Percentiles rank a stretch among this genome's conserved stretches.
Conservation (phyloP, 1,140 invertebrate genomes). For the Atta cephalotes region DNA sequence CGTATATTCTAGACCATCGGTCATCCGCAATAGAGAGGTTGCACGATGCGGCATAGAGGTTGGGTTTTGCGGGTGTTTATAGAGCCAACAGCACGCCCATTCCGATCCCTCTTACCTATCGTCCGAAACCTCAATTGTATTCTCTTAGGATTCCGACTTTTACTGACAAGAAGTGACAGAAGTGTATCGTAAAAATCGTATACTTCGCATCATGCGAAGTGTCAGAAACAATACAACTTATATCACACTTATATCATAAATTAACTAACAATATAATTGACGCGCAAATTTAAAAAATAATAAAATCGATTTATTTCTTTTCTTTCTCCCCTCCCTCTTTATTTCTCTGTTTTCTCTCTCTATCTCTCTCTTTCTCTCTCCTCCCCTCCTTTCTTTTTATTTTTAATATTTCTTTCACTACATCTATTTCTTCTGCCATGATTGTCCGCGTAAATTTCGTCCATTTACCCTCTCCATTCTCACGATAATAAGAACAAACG, state of each 20-base stretch:
- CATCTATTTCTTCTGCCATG: slow-evolving; percentile 18
- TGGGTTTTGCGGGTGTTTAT: slow-evolving; percentile 79
- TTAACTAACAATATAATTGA: neutral
- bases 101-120: slow-evolving; percentile 57
- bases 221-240: neutral
- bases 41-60: slow-evolving; percentile 63
- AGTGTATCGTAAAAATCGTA: slow-evolving; percentile 17
- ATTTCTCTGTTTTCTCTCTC: too few species aligned
- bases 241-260: neutral
- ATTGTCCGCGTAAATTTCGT: slow-evolving; percentile 72
- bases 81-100: slow-evolving; percentile 76
- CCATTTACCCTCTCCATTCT: slow-evolving; percentile 68
- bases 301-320: neutral
- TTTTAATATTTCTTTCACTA: slow-evolving; percentile 25
- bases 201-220: neutral
- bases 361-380: too few species aligned
- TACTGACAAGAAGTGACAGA: slow-evolving; percentile 10
- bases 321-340: neutral
- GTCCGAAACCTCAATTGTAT: slow-evolving; percentile 70
- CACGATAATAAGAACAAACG: slow-evolving; percentile 63
- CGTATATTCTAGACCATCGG: slow-evolving; percentile 64
- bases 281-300: neutral
- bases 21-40: slow-evolving; percentile 72
- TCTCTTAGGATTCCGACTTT: slow-evolving; percentile 63
- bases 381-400: neutral